Evolutionary conservation across 2,888 invertebrate species (phyloP).

Genomic region (Nysson spinosus): DNA sequence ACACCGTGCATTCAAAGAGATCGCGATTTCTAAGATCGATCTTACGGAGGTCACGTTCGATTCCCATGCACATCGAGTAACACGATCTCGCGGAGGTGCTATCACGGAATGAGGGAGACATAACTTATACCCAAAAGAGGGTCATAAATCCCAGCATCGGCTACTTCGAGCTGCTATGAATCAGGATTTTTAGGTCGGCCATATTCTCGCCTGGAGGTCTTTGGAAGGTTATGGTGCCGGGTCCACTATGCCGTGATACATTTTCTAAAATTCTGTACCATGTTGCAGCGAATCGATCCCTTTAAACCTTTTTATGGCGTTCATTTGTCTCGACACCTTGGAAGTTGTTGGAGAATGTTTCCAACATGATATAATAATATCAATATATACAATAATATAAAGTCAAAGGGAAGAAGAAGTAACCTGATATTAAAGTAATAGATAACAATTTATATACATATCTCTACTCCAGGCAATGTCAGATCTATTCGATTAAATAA

Average conservation of each 20-base stretch:
- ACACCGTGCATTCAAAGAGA: background rate
- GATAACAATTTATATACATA: too few species aligned
- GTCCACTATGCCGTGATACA: background rate
- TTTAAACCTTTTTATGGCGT: slow-evolving; percentile 2
- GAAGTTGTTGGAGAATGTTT: background rate
- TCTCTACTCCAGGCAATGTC: too few species aligned
- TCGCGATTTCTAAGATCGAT: slow-evolving; percentile 29
- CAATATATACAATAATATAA: too few species aligned
- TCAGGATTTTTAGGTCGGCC: slow-evolving; percentile 67
- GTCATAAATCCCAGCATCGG: slow-evolving; percentile 66
- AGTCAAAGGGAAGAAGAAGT: too few species aligned
- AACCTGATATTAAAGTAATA: too few species aligned
- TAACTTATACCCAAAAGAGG: slow-evolving; percentile 57
- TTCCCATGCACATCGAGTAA: slow-evolving; percentile 47
- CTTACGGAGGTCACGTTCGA: slow-evolving; percentile 17
- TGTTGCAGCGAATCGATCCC: background rate
- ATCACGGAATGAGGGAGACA: slow-evolving; percentile 35
- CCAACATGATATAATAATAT: too few species aligned
- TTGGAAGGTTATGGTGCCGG: background rate
- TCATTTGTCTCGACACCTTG: background rate
- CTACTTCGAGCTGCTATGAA: slow-evolving; percentile 61
- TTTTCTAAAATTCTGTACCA: background rate
- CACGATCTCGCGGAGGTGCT: slow-evolving; percentile 19
- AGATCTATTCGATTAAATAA: too few species aligned
- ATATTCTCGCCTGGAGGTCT: slow-evolving; percentile 42